Base-by-base conservation (phyloP, 2,888 invertebrate species). In the Ormia ochracea region DNA sequence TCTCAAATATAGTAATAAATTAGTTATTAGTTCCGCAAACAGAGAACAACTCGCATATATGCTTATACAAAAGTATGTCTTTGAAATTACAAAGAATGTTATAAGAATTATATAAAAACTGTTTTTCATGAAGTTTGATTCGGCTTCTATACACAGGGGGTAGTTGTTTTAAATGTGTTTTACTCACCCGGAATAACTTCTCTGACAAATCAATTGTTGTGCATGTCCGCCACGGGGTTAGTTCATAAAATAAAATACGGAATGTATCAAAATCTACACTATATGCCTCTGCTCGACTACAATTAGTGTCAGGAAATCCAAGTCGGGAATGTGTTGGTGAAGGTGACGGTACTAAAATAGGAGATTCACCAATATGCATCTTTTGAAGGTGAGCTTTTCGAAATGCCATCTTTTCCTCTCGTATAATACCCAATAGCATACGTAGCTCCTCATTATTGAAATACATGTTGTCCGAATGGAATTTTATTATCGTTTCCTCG, bases 221-320 rank as follows among this genome's bases (percentile, higher is more conserved):
- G 78, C 96, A 96, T 84, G 93, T 94, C 6, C 96, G 96, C 98
- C 98, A 99, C 0, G 98, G 97, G 2, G 97, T 96, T 26, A 98
- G 90, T 0, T 95, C 95, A 12, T 93, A 92, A 89, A 97, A 97
- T 74, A 98, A 91, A 66, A 94, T 93, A 83, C 94, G 93, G 90
- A 98, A 99, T 87, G 97, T 94, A 82, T 96, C 94, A 89, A 94
- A 98, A 90, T 98, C 98, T 2, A 98, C 91, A 87, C 94, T 93
- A 88, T 96, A 97, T 0, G 93, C 93, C 87, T 97, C 96, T 86
- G 96, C 96, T 0, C 96, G 96, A 19, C 95, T 96, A 84, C 94
- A 93, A 1, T 94, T 91, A 89, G 96, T 96, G 84, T 91, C 26
- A 6, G 65, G 19, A 50, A 65, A 70, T 26, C 75, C 72, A 17